Evolutionary conservation across 2,797 vertebrate genomes (phyloP).

Genomic region (Coregonus sp.): DNA sequence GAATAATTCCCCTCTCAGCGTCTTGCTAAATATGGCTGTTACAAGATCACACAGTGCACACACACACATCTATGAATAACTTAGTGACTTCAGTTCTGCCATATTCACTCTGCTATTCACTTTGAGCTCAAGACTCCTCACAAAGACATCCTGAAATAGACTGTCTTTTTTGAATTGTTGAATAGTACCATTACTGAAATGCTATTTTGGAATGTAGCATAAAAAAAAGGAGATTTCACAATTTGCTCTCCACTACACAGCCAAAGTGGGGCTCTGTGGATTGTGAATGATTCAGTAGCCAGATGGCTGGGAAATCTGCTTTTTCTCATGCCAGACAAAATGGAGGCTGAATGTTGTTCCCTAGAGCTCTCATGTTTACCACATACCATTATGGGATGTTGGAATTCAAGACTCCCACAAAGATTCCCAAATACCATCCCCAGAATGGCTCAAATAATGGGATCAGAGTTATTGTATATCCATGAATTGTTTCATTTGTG

Average conservation of each 20-base stretch:
- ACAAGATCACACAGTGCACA: background rate
- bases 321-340: constrained; percentile 60
- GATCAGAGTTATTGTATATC: background rate
- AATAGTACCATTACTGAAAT: background rate
- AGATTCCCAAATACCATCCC: background rate
- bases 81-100: background rate
- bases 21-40: background rate
- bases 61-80: constrained; percentile 1
- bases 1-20: background rate
- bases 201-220: background rate
- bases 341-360: constrained; percentile 29
- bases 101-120: background rate
- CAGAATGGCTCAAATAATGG: background rate
- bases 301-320: constrained; percentile 68
- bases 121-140: background rate
- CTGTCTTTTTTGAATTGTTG: background rate
- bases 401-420: background rate
- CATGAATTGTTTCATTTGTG: background rate
- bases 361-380: constrained; percentile 25
- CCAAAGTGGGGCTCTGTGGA: constrained; percentile 41
- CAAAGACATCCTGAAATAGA: background rate
- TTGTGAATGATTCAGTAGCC: constrained; percentile 73
- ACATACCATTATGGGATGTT: constrained; percentile 19
- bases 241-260: background rate
- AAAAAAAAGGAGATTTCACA: background rate